Conservation (phyloP, 2,888 invertebrate species). For the Autographa pulchrina region DNA sequence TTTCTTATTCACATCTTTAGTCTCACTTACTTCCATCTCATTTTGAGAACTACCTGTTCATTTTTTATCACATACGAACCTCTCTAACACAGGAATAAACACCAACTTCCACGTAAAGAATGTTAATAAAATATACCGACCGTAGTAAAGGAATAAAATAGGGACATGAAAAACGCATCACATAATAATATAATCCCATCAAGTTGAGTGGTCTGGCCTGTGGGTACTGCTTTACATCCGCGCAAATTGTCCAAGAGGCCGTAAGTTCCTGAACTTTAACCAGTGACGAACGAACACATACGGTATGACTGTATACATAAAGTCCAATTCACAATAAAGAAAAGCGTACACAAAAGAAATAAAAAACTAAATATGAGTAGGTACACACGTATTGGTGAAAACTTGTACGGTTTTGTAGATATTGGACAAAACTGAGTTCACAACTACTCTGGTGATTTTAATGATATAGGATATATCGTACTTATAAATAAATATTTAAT, state of each 20-base stretch:
- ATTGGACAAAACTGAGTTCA: not conserved
- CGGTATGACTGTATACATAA: slow-evolving; percentile 29
- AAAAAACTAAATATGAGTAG: slow-evolving; percentile 8
- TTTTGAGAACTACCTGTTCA: not conserved
- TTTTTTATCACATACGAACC: slow-evolving; percentile 25
- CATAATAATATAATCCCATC: slow-evolving; percentile 80
- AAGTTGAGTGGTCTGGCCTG: slow-evolving; percentile 72
- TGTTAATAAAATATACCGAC: slow-evolving; percentile 70
- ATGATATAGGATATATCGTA: not conserved
- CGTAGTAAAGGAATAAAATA: slow-evolving; percentile 75
- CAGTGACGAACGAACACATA: slow-evolving; percentile 28
- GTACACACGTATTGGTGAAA: slow-evolving; percentile 4
- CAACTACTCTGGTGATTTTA: not conserved
- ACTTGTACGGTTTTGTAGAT: not conserved
- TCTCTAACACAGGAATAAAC: slow-evolving; percentile 34
- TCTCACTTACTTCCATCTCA: not conserved
- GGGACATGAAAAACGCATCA: slow-evolving; percentile 81
- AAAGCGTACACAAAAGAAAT: slow-evolving; percentile 9
- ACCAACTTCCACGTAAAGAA: slow-evolving; percentile 54
- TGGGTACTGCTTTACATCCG: slow-evolving; percentile 68
- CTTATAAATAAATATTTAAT: not conserved
- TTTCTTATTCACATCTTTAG: not conserved
- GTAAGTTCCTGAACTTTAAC: slow-evolving; percentile 40
- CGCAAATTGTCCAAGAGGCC: slow-evolving; percentile 62
- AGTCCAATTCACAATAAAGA: slow-evolving; percentile 34